Evolutionary conservation across 2,888 invertebrate genomes (phyloP), one percentile per base, ranked within the genome.

Genomic region (Ectemnius lituratus): DNA sequence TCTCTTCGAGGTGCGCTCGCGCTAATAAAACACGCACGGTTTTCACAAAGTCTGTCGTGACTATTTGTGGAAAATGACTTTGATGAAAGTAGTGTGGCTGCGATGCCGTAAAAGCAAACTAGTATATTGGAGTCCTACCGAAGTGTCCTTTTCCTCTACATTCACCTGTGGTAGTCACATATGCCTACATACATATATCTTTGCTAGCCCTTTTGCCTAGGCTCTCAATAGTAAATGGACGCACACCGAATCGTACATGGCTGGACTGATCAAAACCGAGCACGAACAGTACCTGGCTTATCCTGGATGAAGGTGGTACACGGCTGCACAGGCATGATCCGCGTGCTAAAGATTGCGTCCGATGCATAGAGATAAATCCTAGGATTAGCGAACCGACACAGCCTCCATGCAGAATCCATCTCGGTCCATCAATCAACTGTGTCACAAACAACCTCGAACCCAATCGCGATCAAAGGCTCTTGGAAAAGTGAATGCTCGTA

Each of bases 251-350:
- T 59, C 20, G 59, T 37, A 20, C 37, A 49, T 16, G n/a, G 37
- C 37, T 11, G 20, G 49, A 13, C 6, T 57, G 52, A 72, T 79
- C 76, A 67, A 73, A 68, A 81, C 61, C 74, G 18, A 60, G 66
- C 61, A 20, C 52, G 57, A 46, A 27, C 56, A 45, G 28, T 49
- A 52, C 20, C 67, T 70, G 69, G 81, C 79, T 81, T 81, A 81
- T 81, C 79, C 68, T 6, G 73, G 79, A 81, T 79, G 69, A 76
- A 81, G 70, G 75, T 57, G 63, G 81, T 70, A 81, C 64, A 71
- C 63, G 73, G 68, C 68, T 60, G 66, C 59, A 70, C 71, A n/a
- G 58, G 57, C 61, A 52, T 62, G 75, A 69, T 80, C 72, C 72
- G 46, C 37, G 52, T 49, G 62, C 45, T 61, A 71, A 81, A 76